These are phyloP conservation scores for Callospermophilus lateralis DNA, from an alignment of 2,113 vertebrate species.

Conservation along the genomic window DNA sequence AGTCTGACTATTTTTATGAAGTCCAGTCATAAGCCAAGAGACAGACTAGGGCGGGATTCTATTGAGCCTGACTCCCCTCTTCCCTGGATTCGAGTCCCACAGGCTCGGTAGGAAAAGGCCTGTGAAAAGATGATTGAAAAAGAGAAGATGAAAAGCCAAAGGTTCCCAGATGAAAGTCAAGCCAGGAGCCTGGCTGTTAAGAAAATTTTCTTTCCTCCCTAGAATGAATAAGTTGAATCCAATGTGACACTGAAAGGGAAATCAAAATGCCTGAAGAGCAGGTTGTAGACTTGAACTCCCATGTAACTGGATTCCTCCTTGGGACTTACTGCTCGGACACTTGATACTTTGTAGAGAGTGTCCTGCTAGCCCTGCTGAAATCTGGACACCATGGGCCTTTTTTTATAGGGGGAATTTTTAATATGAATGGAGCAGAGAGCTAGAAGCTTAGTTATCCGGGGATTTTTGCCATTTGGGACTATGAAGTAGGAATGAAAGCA, in stretches of 20 bases:
- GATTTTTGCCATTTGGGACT: slow-evolving; percentile 63
- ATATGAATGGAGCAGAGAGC: slow-evolving; percentile 62
- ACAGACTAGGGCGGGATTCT: neutral
- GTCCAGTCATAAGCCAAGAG: neutral
- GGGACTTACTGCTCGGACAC: slow-evolving; percentile 45
- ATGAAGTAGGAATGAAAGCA: slow-evolving; percentile 16
- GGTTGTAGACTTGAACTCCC: slow-evolving; percentile 56
- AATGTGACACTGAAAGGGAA: slow-evolving; percentile 66
- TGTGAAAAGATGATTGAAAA: slow-evolving; percentile 18
- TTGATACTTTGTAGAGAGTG: slow-evolving; percentile 27
- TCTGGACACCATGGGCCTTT: slow-evolving; percentile 35
- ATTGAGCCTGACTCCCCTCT: neutral
- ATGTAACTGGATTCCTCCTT: slow-evolving; percentile 64
- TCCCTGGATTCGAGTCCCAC: slow-evolving; percentile 19
- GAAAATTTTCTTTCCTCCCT: slow-evolving; percentile 53
- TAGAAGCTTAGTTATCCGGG: slow-evolving; percentile 1
- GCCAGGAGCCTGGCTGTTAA: slow-evolving; percentile 46
- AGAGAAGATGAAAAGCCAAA: slow-evolving; percentile 67
- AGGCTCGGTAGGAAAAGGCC: slow-evolving; percentile 39
- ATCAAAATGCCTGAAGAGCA: slow-evolving; percentile 55
- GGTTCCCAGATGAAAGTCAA: slow-evolving; percentile 50
- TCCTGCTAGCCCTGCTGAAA: slow-evolving; percentile 53
- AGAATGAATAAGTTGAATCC: slow-evolving; percentile 69
- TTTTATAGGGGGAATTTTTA: slow-evolving; percentile 48
- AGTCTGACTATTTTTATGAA: slow-evolving; percentile 36